Percentiles rank a stretch among this genome's conserved stretches.
Conservation (phyloP, 1,140 invertebrate species). For the Hycleus cichorii region DNA sequence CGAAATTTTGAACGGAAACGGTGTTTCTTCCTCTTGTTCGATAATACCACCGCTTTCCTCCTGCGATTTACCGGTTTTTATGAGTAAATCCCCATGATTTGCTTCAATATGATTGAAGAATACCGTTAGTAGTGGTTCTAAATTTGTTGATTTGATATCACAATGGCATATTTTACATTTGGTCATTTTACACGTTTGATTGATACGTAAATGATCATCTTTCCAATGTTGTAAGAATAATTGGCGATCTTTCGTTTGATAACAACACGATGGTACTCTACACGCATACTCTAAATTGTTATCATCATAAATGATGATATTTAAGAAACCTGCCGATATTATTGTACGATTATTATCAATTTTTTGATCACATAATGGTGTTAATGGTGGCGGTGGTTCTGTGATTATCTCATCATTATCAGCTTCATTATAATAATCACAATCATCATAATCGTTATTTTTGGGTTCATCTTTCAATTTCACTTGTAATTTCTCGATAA, state of each 20-base stretch:
- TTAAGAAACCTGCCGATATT: conserved; percentile 21
- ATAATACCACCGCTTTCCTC: conserved; percentile 17
- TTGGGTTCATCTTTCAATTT: conserved; percentile 10
- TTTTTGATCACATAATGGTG: not conserved
- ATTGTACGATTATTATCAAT: not conserved
- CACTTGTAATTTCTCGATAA: conserved; percentile 29
- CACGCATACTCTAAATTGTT: conserved; percentile 25
- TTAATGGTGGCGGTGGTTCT: conserved; percentile 14
- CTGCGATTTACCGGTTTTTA: conserved; percentile 13
- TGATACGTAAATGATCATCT: conserved; percentile 16
- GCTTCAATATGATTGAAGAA: conserved; percentile 22
- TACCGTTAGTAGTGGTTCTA: conserved; percentile 17
- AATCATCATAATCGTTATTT: not conserved
- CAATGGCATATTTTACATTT: conserved; percentile 21
- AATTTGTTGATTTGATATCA: conserved; percentile 3
- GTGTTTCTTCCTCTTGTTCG: conserved; percentile 22
- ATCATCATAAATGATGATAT: conserved; percentile 14
- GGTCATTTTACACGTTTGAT: not conserved
- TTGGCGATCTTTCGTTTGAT: conserved; percentile 20
- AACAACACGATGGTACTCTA: conserved; percentile 26
- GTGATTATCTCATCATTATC: not conserved
- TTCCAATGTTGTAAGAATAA: conserved; percentile 30
- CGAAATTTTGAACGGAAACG: conserved; percentile 29
- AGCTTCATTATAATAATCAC: too few relatives aligned
- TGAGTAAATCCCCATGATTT: conserved; percentile 14